phyloP scores from a whole-genome alignment of 2,888 invertebrate genomes.

The Patella caerulea region DNA sequence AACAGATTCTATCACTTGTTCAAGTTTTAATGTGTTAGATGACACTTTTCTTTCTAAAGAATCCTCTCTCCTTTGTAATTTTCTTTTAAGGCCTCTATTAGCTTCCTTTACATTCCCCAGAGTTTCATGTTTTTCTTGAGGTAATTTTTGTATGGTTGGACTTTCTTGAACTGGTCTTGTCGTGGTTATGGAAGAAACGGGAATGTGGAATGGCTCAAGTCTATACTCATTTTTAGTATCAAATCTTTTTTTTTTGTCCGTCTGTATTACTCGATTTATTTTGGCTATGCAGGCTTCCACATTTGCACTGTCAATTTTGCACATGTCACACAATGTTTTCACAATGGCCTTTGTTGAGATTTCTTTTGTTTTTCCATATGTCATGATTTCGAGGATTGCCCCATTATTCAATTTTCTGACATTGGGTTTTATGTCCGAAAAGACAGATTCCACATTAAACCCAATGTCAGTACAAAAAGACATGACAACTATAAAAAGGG shows the following conservation, averaged over 20 bases:
- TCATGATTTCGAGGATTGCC: background rate
- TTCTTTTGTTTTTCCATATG: background rate
- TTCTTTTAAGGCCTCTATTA: background rate
- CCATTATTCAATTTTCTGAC: background rate
- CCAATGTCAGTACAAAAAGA: background rate
- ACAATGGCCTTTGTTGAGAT: background rate
- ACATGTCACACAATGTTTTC: background rate
- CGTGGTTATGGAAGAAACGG: background rate
- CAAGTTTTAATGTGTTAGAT: background rate
- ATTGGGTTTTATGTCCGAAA: background rate
- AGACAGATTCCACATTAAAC: background rate
- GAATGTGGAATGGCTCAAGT: background rate
- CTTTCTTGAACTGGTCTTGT: background rate
- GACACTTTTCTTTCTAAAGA: background rate
- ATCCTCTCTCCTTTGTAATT: background rate
- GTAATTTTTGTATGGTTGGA: background rate
- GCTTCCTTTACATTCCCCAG: background rate
- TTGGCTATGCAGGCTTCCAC: background rate
- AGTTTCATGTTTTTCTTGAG: background rate
- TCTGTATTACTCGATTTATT: background rate
- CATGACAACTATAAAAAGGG: background rate
- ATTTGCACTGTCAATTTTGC: background rate
- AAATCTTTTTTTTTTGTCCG: background rate
- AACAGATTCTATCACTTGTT: background rate
- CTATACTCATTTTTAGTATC: background rate